Conservation (phyloP, 2,113 vertebrate species). For the Oenanthe melanoleuca region DNA sequence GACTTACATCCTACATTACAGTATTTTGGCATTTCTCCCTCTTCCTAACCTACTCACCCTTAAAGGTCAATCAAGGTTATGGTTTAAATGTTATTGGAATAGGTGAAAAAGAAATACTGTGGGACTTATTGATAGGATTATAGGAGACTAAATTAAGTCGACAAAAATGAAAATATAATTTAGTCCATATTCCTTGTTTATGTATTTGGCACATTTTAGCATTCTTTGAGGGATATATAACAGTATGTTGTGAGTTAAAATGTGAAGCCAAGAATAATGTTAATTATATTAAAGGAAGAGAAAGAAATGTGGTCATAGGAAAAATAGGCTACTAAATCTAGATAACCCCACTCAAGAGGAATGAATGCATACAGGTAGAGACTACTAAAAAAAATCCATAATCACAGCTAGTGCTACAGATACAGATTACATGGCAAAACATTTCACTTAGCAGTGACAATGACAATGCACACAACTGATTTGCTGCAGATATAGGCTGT, state of each 20-base stretch:
- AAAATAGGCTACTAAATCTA: not conserved
- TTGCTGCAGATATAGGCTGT: not conserved
- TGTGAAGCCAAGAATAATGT: slow-evolving; percentile 35
- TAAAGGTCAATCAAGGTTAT: slow-evolving; percentile 3
- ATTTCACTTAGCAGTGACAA: not conserved
- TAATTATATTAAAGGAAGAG: slow-evolving; percentile 37
- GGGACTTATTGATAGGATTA: slow-evolving; percentile 38
- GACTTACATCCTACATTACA: not conserved
- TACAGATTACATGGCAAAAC: not conserved
- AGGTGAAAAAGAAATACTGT: slow-evolving; percentile 18
- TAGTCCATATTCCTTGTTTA: slow-evolving; percentile 48
- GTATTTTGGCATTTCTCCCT: not conserved
- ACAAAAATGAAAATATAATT: slow-evolving; percentile 67
- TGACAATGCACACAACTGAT: not conserved
- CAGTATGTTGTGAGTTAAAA: slow-evolving; percentile 31
- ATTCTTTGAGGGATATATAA: slow-evolving; percentile 45
- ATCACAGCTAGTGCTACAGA: not conserved
- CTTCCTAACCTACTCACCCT: not conserved
- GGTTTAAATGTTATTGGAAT: slow-evolving; percentile 26
- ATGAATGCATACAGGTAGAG: not conserved
- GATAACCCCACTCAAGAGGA: not conserved
- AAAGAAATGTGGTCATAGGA: not conserved
- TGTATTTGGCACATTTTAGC: slow-evolving; percentile 50
- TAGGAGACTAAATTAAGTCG: slow-evolving; percentile 59
- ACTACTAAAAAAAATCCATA: not conserved